Evolutionary conservation across 2,888 invertebrate genomes (phyloP).

Genomic region (Plebejus anna): DNA sequence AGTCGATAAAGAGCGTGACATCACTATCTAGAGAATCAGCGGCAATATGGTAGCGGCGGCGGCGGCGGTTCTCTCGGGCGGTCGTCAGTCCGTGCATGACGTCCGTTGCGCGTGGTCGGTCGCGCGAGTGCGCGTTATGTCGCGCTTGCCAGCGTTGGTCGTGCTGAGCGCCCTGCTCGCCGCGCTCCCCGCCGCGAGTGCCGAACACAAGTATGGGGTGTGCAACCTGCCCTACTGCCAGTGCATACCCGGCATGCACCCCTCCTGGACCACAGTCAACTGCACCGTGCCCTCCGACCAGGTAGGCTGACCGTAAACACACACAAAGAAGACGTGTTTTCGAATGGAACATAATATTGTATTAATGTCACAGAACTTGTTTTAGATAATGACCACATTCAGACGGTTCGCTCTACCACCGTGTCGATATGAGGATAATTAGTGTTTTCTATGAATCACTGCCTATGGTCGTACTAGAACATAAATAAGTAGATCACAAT

Average conservation of each 20-base stretch:
- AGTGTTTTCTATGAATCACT: slow-evolving; percentile 17
- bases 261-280: slow-evolving; percentile 82
- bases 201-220: slow-evolving; percentile 55
- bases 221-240: slow-evolving; percentile 79
- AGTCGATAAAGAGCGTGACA: slow-evolving; percentile 60
- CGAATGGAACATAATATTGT: slow-evolving; percentile 7
- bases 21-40: slow-evolving; percentile 49
- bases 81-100: slow-evolving; percentile 59
- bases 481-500: background rate
- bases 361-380: slow-evolving; percentile 26
- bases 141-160: slow-evolving; percentile 60
- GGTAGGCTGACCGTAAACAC: slow-evolving; percentile 62
- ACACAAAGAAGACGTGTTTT: slow-evolving; percentile 25
- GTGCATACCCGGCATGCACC: slow-evolving; percentile 78
- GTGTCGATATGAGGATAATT: slow-evolving; percentile 24
- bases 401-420: slow-evolving; percentile 8
- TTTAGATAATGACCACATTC: slow-evolving; percentile 27
- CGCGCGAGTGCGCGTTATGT: slow-evolving; percentile 69
- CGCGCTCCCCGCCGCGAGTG: slow-evolving; percentile 59
- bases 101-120: slow-evolving; percentile 55
- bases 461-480: background rate
- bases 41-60: slow-evolving; percentile 36
- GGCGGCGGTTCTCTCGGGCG: slow-evolving; percentile 38
- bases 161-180: slow-evolving; percentile 72
- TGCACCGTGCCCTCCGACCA: slow-evolving; percentile 81